Conservation (phyloP, 2,888 invertebrate genomes). For the Chrysolina oricalcia region DNA sequence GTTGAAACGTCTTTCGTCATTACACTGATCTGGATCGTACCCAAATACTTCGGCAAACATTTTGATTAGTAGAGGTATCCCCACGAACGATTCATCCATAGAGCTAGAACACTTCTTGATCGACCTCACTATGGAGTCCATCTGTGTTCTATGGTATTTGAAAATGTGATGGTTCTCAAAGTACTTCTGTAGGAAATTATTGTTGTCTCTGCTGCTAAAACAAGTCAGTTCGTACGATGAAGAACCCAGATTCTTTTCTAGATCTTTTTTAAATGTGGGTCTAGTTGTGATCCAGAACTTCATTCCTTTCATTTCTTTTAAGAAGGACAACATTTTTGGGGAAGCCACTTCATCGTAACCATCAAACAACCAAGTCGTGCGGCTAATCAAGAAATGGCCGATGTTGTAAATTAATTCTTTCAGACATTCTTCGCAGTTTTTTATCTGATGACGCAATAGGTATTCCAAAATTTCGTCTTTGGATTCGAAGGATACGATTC, state of each 20-base stretch:
- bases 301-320: conserved; percentile 1
- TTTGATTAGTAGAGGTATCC: conserved; percentile 31
- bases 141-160: conserved; percentile 16
- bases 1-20: conserved; percentile 32
- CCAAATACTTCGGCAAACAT: conserved; percentile 40
- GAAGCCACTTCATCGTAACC: conserved; percentile 36
- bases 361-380: conserved; percentile 28
- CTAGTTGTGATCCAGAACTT: conserved; percentile 35
- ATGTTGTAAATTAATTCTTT: background rate
- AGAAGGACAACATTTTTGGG: conserved; percentile 16
- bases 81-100: conserved; percentile 28
- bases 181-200: conserved; percentile 27
- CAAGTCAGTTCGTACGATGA: conserved; percentile 27
- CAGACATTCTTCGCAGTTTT: background rate
- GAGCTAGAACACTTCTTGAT: conserved; percentile 29
- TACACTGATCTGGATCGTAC: conserved; percentile 26
- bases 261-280: conserved; percentile 17
- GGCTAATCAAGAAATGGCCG: background rate
- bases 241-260: conserved; percentile 21
- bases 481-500: background rate
- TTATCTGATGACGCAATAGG: background rate
- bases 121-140: conserved; percentile 28
- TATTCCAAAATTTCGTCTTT: background rate
- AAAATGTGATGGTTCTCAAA: conserved; percentile 27
- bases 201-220: conserved; percentile 29